phyloP scores from a whole-genome alignment of 2,888 invertebrate species.

The Drosophila melanosoma region DNA sequence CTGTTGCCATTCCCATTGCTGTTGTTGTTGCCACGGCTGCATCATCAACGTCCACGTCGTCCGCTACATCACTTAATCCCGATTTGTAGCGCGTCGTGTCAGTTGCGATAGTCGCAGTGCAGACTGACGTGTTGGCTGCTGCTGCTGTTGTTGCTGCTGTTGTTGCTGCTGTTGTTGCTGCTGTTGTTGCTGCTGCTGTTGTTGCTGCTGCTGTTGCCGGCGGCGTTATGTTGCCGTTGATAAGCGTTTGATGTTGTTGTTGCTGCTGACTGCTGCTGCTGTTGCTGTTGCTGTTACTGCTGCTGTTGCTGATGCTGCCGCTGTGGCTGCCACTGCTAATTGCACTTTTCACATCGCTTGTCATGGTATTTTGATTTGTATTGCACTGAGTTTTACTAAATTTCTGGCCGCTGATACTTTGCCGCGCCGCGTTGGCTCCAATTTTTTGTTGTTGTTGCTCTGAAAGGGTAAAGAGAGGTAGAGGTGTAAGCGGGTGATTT shows the following conservation, averaged over 20 bases:
- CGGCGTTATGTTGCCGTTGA: constrained; percentile 68
- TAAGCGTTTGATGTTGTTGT: constrained; percentile 70
- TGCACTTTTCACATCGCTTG: constrained; percentile 79
- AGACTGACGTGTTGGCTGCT: constrained; percentile 63
- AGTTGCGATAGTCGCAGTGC: constrained; percentile 65
- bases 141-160: constrained; percentile 37
- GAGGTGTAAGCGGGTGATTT: not conserved
- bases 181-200: constrained; percentile 37
- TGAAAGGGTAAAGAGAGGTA: constrained; percentile 38
- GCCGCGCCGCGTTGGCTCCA: constrained; percentile 54
- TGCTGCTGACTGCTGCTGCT: constrained; percentile 42
- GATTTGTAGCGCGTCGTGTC: constrained; percentile 80
- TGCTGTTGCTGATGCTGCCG: constrained; percentile 39
- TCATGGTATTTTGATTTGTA: constrained; percentile 82
- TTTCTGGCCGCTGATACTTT: constrained; percentile 74
- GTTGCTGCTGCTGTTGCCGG: constrained; percentile 48
- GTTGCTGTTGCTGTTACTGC: constrained; percentile 33
- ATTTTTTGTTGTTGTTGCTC: constrained; percentile 48
- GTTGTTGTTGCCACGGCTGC: constrained; percentile 37
- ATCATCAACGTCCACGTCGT: constrained; percentile 67
- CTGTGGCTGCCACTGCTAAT: constrained; percentile 71
- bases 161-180: constrained; percentile 63
- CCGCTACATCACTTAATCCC: constrained; percentile 74
- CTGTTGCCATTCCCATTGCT: constrained; percentile 21
- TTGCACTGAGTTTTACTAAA: constrained; percentile 78